Evolutionary conservation across 2,113 vertebrate genomes (phyloP), one percentile per base, ranked within the genome.

Genomic region (Chroicocephalus ridibundus): DNA sequence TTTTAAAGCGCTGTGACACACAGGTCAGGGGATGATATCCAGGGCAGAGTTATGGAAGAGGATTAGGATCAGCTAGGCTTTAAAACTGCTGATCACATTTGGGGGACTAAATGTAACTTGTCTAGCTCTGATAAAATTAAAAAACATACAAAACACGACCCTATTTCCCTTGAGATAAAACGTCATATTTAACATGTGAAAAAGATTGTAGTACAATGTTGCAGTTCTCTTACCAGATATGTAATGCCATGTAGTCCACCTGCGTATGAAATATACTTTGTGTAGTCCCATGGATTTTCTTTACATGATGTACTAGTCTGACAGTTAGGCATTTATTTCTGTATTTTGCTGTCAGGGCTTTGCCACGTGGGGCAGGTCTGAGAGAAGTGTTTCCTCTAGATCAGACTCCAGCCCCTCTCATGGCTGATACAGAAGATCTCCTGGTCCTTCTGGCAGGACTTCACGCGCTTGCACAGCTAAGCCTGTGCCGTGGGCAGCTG

Each of bases 21-120:
- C 22, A 82, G 40, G 47, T 81, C 61, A 74, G 42, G 61, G 54
- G n/a, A 51, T 69, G 42, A 83, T 92, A 93, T 66, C 32, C 68
- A 83, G 90, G 83, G 26, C 60, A 64, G 69, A 86, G 51, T 70
- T 93, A 94, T 58, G 22, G 72, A 88, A 82, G 44, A 87, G 38
- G 54, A 90, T 93, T 93, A 95, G 47, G 22, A 47, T 83, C 32
- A 82, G 40, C 64, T 55, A 31, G 61, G 11, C 71, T 95, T 96
- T 74, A 80, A 92, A 82, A 79, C 15, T 55, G 46, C 15, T 81
- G 40, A 78, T 94, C 46, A 58, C 15, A 55, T 82, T n/a, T 90
- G 22, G 3, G 24, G 24, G 5, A 38, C 25, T 75, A 76, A 79
- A 46, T 69, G 20, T 57, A 79, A 80, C 92, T 88, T 87, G 15